A percentile compares a stretch with the other conserved stretches of the same genome.
These are phyloP conservation scores for Sebastes taczanowskii DNA, from an alignment of 2,797 vertebrate species.

Conservation along the genomic window DNA sequence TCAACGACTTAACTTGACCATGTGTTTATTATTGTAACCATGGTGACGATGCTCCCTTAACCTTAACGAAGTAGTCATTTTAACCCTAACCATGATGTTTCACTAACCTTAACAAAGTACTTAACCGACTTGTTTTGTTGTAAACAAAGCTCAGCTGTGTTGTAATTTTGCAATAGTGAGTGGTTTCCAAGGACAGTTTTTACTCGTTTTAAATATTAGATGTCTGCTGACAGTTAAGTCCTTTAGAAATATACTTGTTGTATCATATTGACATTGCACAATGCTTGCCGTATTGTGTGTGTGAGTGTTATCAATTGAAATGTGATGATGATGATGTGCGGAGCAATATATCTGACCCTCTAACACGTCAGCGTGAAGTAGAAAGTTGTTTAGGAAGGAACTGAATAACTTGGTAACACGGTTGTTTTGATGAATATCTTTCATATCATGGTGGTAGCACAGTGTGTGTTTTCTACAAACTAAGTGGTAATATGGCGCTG, in stretches of 20 bases:
- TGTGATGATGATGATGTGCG: background rate
- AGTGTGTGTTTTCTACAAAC: constrained; percentile 3
- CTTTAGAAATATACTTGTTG: background rate
- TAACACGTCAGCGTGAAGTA: background rate
- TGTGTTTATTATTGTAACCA: background rate
- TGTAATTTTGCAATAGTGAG: background rate
- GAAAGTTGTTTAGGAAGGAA: background rate
- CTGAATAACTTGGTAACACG: background rate
- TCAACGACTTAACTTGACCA: background rate
- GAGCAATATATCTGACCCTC: background rate
- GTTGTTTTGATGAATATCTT: background rate
- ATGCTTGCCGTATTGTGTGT: background rate
- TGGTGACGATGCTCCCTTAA: background rate
- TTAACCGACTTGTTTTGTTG: background rate
- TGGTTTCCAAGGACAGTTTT: background rate
- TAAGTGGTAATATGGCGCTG: constrained; percentile 51
- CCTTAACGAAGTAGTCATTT: background rate
- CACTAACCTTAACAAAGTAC: background rate
- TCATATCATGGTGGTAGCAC: background rate
- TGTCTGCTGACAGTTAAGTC: background rate
- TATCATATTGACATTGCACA: background rate
- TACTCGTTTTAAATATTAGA: background rate
- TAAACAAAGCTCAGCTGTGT: background rate
- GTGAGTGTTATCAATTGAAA: background rate
- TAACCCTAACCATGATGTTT: no score